Evolutionary conservation across 2,888 invertebrate genomes (phyloP), one percentile per base, ranked within the genome.

Genomic region (Athrips mouffetella): DNA sequence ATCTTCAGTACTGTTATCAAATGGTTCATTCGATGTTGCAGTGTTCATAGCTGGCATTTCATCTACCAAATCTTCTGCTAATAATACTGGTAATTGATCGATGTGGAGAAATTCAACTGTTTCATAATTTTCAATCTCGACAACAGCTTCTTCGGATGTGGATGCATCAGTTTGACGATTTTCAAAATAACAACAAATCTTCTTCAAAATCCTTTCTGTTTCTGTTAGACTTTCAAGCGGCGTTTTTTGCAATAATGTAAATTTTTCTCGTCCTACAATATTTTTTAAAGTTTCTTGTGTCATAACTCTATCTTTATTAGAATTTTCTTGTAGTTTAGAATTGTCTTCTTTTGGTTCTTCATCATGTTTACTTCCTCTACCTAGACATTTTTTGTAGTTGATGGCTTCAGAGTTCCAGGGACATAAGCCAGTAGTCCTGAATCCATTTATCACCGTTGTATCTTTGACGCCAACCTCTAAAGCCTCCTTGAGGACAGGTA

Each of bases 61-160:
- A 33, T 45, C 51, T 47, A 49, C 48, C 35, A 48, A 50, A 54
- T 54, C 30, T 37, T 45, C 49, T 54, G 51, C 49, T 49, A 49
- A 51, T 45, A 49, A 41, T 47, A 47, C 48, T 53, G 51, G 48
- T 11, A 54, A 49, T 47, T 54, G 47, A 49, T 49, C 47, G 47
- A 45, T 25, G 25, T 25, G 5, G 4, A 40, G 40, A 31, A 48
- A 27, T 35, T 10, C 35, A 23, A 42, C n/a, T 39, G 27, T 27
- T 39, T 47, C 13, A 20, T 5, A 37, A 39, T 47, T 40, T 29
- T 40, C 39, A 40, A 47, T 30, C n/a, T 44, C 30, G 30, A 44
- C n/a, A 18, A 11, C 11, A 45, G 45, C 15, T 33, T 33, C 45
- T 35, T 33, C 6, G 45, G 45, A 6, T 23, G 35, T 33, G 33